Conservation (phyloP, 2,888 invertebrate genomes). For the Gerris lacustris region DNA sequence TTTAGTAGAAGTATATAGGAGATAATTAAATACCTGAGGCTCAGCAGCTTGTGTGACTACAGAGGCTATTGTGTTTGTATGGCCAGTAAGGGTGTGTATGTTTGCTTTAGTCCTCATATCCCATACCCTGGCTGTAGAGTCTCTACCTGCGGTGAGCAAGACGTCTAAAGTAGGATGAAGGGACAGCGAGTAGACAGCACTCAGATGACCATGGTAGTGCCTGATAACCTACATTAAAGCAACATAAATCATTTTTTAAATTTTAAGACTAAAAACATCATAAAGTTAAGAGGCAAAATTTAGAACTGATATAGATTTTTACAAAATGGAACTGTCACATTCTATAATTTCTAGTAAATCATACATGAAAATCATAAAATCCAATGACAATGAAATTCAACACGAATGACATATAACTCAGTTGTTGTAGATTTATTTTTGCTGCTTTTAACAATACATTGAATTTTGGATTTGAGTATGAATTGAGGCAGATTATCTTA, state of each 20-base stretch:
- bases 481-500: too few relatives aligned
- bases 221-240: slow-evolving; percentile 59
- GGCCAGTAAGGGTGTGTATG: slow-evolving; percentile 88
- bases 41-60: slow-evolving; percentile 86
- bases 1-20: not conserved
- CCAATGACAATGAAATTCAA: too few relatives aligned
- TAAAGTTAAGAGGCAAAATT: too few relatives aligned
- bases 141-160: slow-evolving; percentile 83
- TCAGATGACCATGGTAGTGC: slow-evolving; percentile 97
- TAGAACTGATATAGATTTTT: not conserved
- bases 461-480: too few relatives aligned
- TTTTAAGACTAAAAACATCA: not conserved
- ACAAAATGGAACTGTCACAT: not conserved
- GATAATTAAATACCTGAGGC: slow-evolving; percentile 55
- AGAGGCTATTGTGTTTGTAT: slow-evolving; percentile 93
- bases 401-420: too few relatives aligned
- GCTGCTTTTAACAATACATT: too few relatives aligned
- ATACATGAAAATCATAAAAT: slow-evolving; percentile 4
- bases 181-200: slow-evolving; percentile 85
- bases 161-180: slow-evolving; percentile 94
- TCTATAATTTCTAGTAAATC: not conserved
- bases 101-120: slow-evolving; percentile 98
- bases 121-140: slow-evolving; percentile 94
- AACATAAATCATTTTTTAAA: slow-evolving; percentile 1
- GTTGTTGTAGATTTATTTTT: too few relatives aligned